phyloP scores from a whole-genome alignment of 2,888 invertebrate species.

The Notocelia uddmanniana region DNA sequence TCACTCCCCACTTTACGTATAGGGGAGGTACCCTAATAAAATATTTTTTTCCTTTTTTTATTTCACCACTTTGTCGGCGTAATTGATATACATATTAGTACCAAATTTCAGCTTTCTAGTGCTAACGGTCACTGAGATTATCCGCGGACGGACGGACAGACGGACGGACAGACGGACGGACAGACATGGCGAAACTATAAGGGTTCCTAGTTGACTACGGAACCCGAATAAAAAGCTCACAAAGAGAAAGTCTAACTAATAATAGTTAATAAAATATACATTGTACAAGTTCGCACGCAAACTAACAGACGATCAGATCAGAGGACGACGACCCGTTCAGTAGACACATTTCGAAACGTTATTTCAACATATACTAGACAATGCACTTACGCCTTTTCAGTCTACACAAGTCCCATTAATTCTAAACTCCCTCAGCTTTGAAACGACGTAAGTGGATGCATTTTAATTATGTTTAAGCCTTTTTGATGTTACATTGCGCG shows the following conservation, averaged over 20 bases:
- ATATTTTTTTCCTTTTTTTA: too few species aligned
- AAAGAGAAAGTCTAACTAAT: slow-evolving; percentile 25
- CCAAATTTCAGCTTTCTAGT: too few species aligned
- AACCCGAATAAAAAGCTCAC: background rate
- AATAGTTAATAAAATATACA: slow-evolving; percentile 20
- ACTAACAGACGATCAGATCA: background rate
- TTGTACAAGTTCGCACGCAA: slow-evolving; percentile 10
- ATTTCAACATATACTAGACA: background rate
- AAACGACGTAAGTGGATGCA: background rate
- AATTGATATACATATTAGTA: too few species aligned
- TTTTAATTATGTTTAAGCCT: background rate
- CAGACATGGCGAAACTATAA: too few species aligned
- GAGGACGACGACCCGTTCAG: background rate
- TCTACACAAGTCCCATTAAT: background rate
- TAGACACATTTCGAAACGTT: background rate
- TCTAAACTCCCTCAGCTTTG: too few species aligned
- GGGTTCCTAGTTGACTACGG: too few species aligned
- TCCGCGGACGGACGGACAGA: too few species aligned
- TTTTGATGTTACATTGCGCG: background rate
- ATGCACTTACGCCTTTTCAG: background rate
- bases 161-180: too few species aligned
- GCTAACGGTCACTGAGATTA: too few species aligned
- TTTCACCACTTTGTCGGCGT: too few species aligned
- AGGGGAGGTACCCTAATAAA: too few species aligned
- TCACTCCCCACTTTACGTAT: too few species aligned